Evolutionary conservation across 64 coral and sea anemone species (phyloP), one percentile per base, ranked within the genome.

Genomic region (Astreopora myriophthalma): DNA sequence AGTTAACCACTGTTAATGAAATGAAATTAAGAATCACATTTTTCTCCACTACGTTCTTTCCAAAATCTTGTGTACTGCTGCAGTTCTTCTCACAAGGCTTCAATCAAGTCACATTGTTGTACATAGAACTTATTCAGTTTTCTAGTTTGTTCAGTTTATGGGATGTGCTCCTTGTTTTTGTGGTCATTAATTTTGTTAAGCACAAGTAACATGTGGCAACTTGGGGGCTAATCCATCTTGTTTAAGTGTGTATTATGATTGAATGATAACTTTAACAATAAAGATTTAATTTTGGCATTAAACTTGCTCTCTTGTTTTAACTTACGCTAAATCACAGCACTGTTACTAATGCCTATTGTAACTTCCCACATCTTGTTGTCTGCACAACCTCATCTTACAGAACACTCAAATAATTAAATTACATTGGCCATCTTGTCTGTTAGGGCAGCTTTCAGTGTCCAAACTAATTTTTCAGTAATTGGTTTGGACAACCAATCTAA

Each of bases 241-340:
- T 34, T 13, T 30, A 31, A 79, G 26, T 31, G 11, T 78, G 11
- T 44, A 7, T 22, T 13, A 49, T 32, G 24, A 31, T 55, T 55
- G 23, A 3, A 30, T 52, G 42, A 55, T 52, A 31, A 79, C 31
- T 76, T 12, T 80, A 58, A 58, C 79, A 82, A 82, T 82, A 82
- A 82, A 82, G 79, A 82, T 82, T 26, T 82, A 82, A 82, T 82
- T 82, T 82, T 82, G 78, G 37, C 27, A 81, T 62, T 62, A 63
- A 77, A 37, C 31, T 82, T 82, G 52, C 57, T 38, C 31, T 12
- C 31, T 82, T 38, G 51, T 81, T 55, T 17, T 80, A 80, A 80
- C 51, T 33, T 80, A 20, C 48, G 34, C 33, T 28, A 34, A 80
- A 60, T 46, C 51, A 11, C 29, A n/a, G 1, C 14, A 61, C 8